Evolutionary conservation across 2,797 vertebrate species (phyloP).

Genomic region (Halcyon leucocephala): DNA sequence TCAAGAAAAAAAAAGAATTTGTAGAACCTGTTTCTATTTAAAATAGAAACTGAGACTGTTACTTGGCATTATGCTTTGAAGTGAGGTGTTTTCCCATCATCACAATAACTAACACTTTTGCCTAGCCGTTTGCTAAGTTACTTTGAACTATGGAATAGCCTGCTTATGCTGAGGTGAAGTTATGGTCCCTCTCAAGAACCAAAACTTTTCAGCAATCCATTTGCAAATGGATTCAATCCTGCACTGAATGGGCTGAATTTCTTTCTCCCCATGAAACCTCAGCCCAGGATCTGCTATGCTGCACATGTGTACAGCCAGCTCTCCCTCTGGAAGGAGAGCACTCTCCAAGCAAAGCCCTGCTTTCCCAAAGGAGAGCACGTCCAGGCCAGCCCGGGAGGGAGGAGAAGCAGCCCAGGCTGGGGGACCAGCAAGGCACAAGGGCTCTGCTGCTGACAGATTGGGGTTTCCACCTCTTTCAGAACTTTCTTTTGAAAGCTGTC

Average conservation of each 20-base stretch:
- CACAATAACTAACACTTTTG: not conserved
- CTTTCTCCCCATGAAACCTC: not conserved
- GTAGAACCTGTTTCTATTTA: not conserved
- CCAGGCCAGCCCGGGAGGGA: not conserved
- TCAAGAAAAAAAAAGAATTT: not conserved
- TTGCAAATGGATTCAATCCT: not conserved
- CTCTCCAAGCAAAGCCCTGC: not conserved
- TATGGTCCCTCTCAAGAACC: not conserved
- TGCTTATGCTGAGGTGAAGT: not conserved
- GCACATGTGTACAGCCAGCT: not conserved
- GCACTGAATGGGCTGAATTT: not conserved
- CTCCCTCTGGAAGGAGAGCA: not conserved
- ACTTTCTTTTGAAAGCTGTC: constrained; percentile 6
- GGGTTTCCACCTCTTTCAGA: not conserved
- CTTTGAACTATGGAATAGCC: not conserved
- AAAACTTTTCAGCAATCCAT: not conserved
- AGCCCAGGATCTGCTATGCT: not conserved
- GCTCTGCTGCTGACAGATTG: not conserved
- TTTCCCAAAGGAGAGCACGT: not conserved
- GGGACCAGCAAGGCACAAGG: not conserved
- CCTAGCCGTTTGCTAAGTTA: not conserved
- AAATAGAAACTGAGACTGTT: not conserved
- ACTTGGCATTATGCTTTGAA: not conserved
- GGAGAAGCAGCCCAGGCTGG: not conserved
- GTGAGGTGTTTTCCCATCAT: not conserved